Conservation (phyloP, 2,888 invertebrate species). For the Scrobipalpa atriplicella region DNA sequence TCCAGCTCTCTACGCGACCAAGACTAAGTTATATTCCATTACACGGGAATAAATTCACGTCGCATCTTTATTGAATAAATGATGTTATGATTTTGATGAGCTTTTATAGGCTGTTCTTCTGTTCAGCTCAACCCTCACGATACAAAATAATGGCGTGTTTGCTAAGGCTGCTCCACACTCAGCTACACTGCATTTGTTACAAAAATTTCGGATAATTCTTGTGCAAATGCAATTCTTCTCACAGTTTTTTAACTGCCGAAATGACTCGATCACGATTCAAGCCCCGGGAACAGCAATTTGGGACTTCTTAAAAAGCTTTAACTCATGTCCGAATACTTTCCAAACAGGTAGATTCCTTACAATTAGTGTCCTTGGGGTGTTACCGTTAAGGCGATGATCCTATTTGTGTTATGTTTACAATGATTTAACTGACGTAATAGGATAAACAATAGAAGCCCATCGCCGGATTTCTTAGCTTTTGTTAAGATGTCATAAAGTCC, state of each 20-base stretch:
- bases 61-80: background rate
- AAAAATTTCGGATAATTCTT: conserved; percentile 23
- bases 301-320: conserved; percentile 37
- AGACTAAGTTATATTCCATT: conserved; percentile 9
- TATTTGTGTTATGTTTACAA: conserved; percentile 58
- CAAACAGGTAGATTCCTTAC: conserved; percentile 64
- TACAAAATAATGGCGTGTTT: background rate
- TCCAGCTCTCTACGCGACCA: background rate
- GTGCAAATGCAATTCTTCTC: conserved; percentile 25
- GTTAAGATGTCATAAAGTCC: conserved; percentile 65
- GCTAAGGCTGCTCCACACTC: background rate
- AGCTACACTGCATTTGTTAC: conserved; percentile 1
- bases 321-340: conserved; percentile 31
- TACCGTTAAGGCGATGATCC: conserved; percentile 75
- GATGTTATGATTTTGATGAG: background rate
- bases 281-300: conserved; percentile 32
- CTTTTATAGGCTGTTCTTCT: background rate
- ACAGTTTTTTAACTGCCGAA: conserved; percentile 25
- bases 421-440: conserved; percentile 73
- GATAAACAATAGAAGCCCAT: conserved; percentile 63
- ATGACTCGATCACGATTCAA: conserved; percentile 31
- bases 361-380: conserved; percentile 48
- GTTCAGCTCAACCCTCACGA: background rate
- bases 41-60: background rate
- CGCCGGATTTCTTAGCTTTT: conserved; percentile 55